A percentile compares a stretch with the other conserved stretches of the same genome.
Conservation (phyloP, 2,113 vertebrate genomes). For the Myrmecobius fasciatus region DNA sequence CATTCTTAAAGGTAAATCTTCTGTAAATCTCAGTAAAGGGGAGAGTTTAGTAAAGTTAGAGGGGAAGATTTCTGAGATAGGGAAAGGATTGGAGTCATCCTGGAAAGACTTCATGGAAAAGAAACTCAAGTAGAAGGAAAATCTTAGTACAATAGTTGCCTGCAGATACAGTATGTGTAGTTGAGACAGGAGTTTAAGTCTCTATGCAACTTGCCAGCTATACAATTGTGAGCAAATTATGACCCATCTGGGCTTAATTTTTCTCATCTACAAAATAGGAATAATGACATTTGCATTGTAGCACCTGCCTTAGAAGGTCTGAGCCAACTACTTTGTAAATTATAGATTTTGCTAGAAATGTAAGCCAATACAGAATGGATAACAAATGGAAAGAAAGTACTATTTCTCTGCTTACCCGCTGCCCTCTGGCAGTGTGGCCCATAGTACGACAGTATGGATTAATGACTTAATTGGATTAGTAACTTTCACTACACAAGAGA, state of each 20-base stretch:
- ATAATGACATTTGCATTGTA: not conserved
- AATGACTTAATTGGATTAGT: not conserved
- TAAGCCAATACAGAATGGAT: not conserved
- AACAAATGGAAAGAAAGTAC: conserved; percentile 27
- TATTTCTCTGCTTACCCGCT: not conserved
- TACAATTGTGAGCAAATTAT: not conserved
- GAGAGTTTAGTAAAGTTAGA: not conserved
- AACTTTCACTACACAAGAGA: conserved; percentile 11
- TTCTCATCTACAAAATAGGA: not conserved
- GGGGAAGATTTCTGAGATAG: not conserved
- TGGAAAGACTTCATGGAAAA: not conserved
- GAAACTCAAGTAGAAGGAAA: not conserved
- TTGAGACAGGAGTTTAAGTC: not conserved
- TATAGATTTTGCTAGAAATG: not conserved
- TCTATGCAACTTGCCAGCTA: not conserved
- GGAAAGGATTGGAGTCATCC: not conserved
- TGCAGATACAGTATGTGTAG: not conserved
- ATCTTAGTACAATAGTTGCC: not conserved
- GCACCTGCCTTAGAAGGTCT: not conserved
- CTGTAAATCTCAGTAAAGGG: not conserved
- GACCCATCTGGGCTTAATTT: not conserved
- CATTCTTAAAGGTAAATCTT: not conserved
- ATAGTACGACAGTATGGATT: not conserved
- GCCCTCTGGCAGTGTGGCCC: conserved; percentile 5
- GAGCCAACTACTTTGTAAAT: not conserved